Conservation (phyloP, 2,113 vertebrate genomes). For the Puntigrus tetrazona region DNA sequence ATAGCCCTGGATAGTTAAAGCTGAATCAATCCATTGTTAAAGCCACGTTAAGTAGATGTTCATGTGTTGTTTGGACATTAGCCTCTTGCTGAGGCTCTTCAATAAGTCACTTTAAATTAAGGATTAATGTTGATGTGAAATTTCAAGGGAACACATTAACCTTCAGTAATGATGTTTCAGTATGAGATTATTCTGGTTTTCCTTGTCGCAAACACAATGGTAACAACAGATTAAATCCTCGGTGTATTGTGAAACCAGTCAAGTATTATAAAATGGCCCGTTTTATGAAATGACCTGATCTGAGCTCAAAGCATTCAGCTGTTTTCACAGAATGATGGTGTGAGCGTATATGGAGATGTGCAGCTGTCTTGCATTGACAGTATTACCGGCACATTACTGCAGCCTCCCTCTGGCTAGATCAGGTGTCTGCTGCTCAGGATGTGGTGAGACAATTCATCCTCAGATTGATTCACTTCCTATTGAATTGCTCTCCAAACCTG, state of each 20-base stretch:
- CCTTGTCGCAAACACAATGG: neutral
- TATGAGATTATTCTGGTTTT: constrained; percentile 2
- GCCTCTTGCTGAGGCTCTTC: neutral
- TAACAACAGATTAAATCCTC: constrained; percentile 1
- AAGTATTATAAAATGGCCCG: constrained; percentile 11
- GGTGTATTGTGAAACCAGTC: constrained; percentile 6
- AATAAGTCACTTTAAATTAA: constrained; percentile 9
- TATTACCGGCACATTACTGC: constrained; percentile 69
- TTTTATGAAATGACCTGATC: neutral
- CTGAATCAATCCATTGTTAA: constrained; percentile 15
- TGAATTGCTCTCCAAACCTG: constrained; percentile 77
- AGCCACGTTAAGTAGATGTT: neutral
- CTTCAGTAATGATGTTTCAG: neutral
- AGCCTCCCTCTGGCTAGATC: constrained; percentile 73
- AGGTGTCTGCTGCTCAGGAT: constrained; percentile 76
- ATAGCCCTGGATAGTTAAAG: constrained; percentile 8
- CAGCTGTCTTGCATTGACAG: constrained; percentile 58
- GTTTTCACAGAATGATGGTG: constrained; percentile 23
- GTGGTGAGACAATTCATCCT: constrained; percentile 81
- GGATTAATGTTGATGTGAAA: neutral
- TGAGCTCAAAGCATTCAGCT: neutral
- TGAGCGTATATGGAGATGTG: constrained; percentile 55
- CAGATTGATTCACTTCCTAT: constrained; percentile 82
- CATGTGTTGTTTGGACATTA: neutral
- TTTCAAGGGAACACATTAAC: constrained; percentile 4